Percentiles rank a stretch among this genome's conserved stretches.
Evolutionary conservation across 2,888 invertebrate genomes (phyloP).

Genomic region (Sinodicranocentrus sp.): DNA sequence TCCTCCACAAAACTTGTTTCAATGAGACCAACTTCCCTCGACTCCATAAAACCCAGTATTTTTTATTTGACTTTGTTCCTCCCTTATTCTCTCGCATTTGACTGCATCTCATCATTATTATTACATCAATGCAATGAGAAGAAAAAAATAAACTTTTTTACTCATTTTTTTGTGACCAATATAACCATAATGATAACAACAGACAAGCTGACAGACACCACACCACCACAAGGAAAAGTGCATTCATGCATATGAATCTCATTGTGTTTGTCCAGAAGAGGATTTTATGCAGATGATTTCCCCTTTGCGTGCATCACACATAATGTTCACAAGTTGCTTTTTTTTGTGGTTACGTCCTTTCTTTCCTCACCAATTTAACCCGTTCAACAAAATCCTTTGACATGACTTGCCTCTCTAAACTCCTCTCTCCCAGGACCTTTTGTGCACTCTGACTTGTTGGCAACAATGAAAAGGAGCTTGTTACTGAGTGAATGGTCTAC

Average conservation of each 20-base stretch:
- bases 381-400: not conserved
- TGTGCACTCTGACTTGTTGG: not conserved
- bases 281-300: too few species aligned
- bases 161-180: slow-evolving; percentile 14
- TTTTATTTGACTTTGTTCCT: slow-evolving; percentile 20
- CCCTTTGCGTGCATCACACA: not conserved
- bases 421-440: slow-evolving; percentile 8
- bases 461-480: not conserved
- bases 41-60: slow-evolving; percentile 3
- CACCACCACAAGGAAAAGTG: slow-evolving; percentile 6
- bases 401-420: not conserved
- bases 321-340: slow-evolving; percentile 5
- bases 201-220: slow-evolving; percentile 18
- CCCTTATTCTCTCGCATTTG: not conserved
- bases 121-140: not conserved
- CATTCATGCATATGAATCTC: not conserved
- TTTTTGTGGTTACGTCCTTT: slow-evolving; percentile 13
- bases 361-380: slow-evolving; percentile 33
- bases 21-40: not conserved
- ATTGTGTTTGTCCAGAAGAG: not conserved
- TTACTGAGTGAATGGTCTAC: slow-evolving; percentile 26
- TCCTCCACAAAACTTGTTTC: slow-evolving; percentile 1
- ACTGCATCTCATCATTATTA: not conserved
- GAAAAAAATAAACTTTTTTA: slow-evolving; percentile 2
- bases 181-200: slow-evolving; percentile 13